These are phyloP conservation scores for Meandrusa payeni DNA, from an alignment of 2,888 invertebrate species.

Conservation along the genomic window DNA sequence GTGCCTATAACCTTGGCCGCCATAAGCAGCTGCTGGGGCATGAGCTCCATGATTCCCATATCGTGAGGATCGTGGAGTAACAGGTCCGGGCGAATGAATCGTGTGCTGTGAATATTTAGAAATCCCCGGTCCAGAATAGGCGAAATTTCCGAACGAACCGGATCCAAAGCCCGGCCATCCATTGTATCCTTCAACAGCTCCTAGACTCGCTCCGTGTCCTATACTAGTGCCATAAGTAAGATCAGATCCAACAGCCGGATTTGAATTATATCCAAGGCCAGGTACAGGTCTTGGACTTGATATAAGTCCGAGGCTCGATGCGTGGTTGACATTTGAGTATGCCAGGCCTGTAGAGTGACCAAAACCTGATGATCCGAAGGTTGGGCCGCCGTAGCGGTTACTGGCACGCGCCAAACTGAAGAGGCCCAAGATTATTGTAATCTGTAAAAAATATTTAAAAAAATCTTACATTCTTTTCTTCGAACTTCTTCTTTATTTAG, in stretches of 20 bases:
- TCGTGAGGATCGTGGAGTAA: conserved; percentile 32
- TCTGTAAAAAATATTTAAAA: conserved; percentile 42
- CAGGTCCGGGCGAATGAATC: too few relatives aligned
- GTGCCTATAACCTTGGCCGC: conserved; percentile 31
- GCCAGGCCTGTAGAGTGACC: conserved; percentile 33
- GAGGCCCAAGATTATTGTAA: conserved; percentile 45
- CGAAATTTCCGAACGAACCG: too few relatives aligned
- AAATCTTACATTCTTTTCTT: too few relatives aligned
- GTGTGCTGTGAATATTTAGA: too few relatives aligned
- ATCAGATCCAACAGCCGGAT: conserved; percentile 32
- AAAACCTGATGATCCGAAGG: conserved; percentile 26
- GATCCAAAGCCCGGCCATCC: too few relatives aligned
- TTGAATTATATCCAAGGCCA: too few relatives aligned
- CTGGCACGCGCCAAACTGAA: conserved; percentile 49
- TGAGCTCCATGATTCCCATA: conserved; percentile 27
- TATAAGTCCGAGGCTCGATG: too few relatives aligned
- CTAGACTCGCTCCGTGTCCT: conserved; percentile 6
- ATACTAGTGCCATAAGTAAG: conserved; percentile 24
- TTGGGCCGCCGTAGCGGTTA: conserved; percentile 38
- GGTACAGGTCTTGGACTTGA: too few relatives aligned
- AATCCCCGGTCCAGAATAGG: conserved; percentile 34
- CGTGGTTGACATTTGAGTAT: too few relatives aligned
- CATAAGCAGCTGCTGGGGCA: conserved; percentile 34
- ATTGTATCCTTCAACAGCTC: too few relatives aligned
- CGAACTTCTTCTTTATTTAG: too few relatives aligned